Evolutionary conservation across 1,140 invertebrate genomes (phyloP).

Genomic region (Neodiprion virginianus): DNA sequence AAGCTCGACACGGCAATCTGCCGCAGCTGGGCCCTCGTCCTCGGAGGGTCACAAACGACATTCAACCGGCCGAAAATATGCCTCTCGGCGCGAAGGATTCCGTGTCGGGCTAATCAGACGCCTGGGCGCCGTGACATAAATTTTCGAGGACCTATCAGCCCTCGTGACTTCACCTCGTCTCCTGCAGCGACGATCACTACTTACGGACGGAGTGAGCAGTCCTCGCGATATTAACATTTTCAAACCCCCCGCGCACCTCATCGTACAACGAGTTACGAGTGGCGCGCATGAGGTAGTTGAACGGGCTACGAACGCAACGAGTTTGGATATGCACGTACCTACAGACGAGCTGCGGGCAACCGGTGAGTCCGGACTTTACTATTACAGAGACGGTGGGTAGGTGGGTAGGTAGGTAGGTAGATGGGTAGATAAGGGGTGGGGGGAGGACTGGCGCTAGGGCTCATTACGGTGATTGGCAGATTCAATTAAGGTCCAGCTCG

Average conservation of each 20-base stretch:
- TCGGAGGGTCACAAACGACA: conserved; percentile 35
- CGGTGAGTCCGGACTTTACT: neutral
- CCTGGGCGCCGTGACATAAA: conserved; percentile 11
- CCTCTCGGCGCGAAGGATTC: neutral
- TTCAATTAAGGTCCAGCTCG: conserved; percentile 56
- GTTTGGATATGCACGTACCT: neutral
- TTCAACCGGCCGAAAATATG: conserved; percentile 2
- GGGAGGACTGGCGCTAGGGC: conserved; percentile 54
- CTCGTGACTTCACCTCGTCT: neutral
- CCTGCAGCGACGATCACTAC: neutral
- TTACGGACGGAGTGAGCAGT: too few relatives aligned
- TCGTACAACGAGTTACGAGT: too few relatives aligned
- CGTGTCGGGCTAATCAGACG: neutral
- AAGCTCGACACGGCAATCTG: neutral
- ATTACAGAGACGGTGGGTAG: neutral
- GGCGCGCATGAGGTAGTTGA: neutral
- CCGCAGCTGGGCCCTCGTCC: too few relatives aligned
- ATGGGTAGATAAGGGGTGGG: neutral
- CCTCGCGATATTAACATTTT: too few relatives aligned
- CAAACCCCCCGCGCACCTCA: too few relatives aligned
- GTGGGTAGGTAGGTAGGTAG: neutral
- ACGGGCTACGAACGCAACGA: too few relatives aligned
- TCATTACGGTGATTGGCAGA: conserved; percentile 63
- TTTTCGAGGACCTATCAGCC: neutral
- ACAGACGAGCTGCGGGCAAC: neutral